phyloP scores from a whole-genome alignment of 2,888 invertebrate species.

The Himalopsyche anomala region DNA sequence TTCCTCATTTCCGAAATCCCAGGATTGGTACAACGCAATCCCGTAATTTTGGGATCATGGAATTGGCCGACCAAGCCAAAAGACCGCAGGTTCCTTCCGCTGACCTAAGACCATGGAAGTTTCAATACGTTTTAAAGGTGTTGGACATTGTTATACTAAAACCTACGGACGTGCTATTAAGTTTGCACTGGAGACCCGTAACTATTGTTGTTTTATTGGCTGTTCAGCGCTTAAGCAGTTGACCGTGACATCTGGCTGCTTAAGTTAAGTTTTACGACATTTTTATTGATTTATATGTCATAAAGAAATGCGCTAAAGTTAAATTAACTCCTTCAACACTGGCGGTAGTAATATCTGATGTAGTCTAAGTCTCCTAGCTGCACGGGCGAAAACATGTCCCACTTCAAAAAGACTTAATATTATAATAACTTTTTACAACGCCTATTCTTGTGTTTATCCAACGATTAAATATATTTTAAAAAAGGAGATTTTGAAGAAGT shows the following conservation, averaged over 20 bases:
- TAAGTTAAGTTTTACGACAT: not conserved
- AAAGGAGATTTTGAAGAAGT: too few relatives aligned
- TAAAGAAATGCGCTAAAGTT: not conserved
- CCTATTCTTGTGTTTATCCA: too few relatives aligned
- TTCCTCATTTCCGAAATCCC: too few relatives aligned
- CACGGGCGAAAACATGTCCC: too few relatives aligned
- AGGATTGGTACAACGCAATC: too few relatives aligned
- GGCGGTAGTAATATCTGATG: not conserved
- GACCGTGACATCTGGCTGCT: constrained; percentile 19
- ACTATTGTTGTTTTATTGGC: constrained; percentile 9
- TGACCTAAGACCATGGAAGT: not conserved
- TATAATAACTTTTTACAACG: too few relatives aligned
- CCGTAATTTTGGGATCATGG: too few relatives aligned
- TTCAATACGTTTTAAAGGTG: not conserved
- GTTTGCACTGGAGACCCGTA: not conserved
- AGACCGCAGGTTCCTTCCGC: too few relatives aligned
- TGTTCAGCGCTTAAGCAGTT: not conserved
- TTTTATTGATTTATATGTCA: constrained; percentile 22
- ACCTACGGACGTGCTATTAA: not conserved
- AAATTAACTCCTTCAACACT: not conserved
- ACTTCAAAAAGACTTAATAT: too few relatives aligned
- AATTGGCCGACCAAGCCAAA: too few relatives aligned
- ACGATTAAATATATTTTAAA: too few relatives aligned
- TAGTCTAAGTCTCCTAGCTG: too few relatives aligned
- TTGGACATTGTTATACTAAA: not conserved